Conservation (phyloP, 2,888 invertebrate species). For the Lithosia quadra region DNA sequence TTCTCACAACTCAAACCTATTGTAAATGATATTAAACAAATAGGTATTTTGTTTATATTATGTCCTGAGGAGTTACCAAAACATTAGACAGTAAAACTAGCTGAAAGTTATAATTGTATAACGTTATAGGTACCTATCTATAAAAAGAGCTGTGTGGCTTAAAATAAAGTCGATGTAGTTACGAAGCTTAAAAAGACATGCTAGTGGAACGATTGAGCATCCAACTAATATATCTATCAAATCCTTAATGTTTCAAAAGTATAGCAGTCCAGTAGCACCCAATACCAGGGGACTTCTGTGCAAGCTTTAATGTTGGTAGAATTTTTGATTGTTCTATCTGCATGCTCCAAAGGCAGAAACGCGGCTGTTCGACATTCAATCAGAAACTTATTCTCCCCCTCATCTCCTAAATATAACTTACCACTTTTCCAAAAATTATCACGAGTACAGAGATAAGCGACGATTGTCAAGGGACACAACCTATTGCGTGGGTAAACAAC, state of each 20-base stretch:
- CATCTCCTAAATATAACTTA: neutral
- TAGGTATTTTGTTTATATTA: neutral
- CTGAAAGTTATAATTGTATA: conserved; percentile 3
- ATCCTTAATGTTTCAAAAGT: no score
- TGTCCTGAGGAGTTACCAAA: neutral
- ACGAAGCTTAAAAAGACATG: neutral
- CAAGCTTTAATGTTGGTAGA: no score
- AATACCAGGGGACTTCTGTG: no score
- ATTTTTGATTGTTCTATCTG: neutral
- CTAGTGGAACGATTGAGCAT: neutral
- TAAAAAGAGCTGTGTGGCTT: neutral
- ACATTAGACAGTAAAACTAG: neutral
- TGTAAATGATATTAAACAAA: no score
- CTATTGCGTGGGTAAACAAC: conserved; percentile 8
- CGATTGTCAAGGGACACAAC: neutral
- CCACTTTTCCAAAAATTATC: neutral
- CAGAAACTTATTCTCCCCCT: neutral
- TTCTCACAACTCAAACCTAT: neutral
- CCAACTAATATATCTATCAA: no score
- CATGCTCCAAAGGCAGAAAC: neutral
- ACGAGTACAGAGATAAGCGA: neutral
- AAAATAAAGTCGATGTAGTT: neutral
- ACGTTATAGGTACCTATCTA: neutral
- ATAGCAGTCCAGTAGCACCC: no score
- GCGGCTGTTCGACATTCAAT: neutral